Percentiles rank a stretch among this genome's conserved stretches.
Evolutionary conservation across 2,888 invertebrate genomes (phyloP).

Genomic region (Orthonevra nobilis): DNA sequence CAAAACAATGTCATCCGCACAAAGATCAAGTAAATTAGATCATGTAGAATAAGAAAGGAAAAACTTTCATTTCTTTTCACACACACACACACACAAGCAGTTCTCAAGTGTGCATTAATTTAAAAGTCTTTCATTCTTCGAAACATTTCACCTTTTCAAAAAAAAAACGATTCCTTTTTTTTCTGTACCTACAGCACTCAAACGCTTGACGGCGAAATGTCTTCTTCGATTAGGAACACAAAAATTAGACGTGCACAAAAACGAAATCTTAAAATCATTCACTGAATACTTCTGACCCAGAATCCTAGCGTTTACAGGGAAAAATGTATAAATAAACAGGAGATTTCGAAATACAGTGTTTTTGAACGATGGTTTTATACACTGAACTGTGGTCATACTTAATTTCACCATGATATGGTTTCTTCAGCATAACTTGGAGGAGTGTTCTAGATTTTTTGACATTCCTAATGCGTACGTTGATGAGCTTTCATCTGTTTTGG

Average conservation of each 20-base stretch:
- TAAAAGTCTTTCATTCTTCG: background rate
- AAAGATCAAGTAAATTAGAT: conserved; percentile 1
- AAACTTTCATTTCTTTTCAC: no score
- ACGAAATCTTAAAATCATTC: background rate
- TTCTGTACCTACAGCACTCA: conserved; percentile 1
- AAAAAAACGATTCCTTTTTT: conserved; percentile 4
- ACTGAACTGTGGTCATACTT: conserved; percentile 23
- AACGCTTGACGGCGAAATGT: conserved; percentile 29
- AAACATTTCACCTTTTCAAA: conserved; percentile 26
- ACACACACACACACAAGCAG: no score
- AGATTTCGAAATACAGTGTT: conserved; percentile 22
- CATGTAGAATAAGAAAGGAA: no score
- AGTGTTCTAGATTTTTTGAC: conserved; percentile 44
- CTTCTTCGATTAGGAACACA: conserved; percentile 29
- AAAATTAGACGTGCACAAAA: conserved; percentile 1
- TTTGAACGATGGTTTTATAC: conserved; percentile 18
- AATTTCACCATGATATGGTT: conserved; percentile 10
- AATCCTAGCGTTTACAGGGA: conserved; percentile 23
- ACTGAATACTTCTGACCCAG: conserved; percentile 30
- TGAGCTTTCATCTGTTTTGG: conserved; percentile 26
- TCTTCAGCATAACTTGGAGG: conserved; percentile 19
- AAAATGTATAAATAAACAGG: conserved; percentile 29
- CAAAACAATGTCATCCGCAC: background rate
- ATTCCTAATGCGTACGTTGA: conserved; percentile 25
- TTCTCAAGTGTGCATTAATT: conserved; percentile 2